phyloP scores from a whole-genome alignment of 2,113 vertebrate species.

The Coryphaenoides rupestris region DNA sequence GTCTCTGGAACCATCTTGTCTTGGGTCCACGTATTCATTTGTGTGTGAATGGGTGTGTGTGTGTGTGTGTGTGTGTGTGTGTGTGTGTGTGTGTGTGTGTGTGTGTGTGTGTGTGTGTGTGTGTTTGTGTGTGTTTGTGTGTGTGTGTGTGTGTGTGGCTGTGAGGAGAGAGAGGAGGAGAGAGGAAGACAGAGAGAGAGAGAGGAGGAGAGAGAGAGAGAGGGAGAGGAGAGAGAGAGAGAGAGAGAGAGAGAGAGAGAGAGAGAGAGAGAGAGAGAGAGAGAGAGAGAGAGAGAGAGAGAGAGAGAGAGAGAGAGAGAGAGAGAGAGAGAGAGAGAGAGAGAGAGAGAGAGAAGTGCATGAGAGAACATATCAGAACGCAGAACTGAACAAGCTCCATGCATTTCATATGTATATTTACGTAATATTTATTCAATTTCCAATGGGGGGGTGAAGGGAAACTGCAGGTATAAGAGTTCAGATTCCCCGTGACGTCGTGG shows the following conservation, averaged over 20 bases:
- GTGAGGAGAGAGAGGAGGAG: too few relatives aligned
- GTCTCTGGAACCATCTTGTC: conserved; percentile 39
- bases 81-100: too few relatives aligned
- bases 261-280: conserved; percentile 5
- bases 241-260: background rate
- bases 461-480: too few relatives aligned
- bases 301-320: conserved; percentile 6
- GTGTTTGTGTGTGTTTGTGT: too few relatives aligned
- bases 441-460: too few relatives aligned
- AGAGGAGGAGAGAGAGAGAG: conserved; percentile 3
- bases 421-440: conserved; percentile 79
- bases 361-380: conserved; percentile 10
- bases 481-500: too few relatives aligned
- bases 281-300: conserved; percentile 10
- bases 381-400: conserved; percentile 40
- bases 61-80: too few relatives aligned
- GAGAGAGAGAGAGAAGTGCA: conserved; percentile 23
- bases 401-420: conserved; percentile 63
- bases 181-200: background rate
- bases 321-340: conserved; percentile 18
- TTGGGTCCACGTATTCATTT: conserved; percentile 35
- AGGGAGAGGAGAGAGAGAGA: background rate
- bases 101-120: too few relatives aligned
- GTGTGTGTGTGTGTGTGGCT: too few relatives aligned
- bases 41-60: too few relatives aligned